Base-by-base conservation (phyloP, 2,888 invertebrate genomes). In the Chaetogeoica ovagalla region DNA sequence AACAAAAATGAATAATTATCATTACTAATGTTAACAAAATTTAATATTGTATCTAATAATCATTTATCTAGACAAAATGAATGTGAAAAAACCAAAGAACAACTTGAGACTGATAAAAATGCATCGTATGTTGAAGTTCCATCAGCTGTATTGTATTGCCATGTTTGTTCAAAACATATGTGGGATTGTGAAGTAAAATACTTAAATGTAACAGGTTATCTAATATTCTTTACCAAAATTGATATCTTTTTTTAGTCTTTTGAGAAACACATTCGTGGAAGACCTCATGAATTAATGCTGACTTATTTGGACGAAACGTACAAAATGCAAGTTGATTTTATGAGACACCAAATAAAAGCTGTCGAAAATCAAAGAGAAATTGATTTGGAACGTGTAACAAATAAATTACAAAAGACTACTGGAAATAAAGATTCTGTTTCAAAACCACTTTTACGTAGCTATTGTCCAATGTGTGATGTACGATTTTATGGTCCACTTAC, bases 401-500 rank as follows among this genome's bases (percentile, higher is more conserved):
- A 79, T 21, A 76, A 76, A 19, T 59, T 59, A 3, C 57, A 76
- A 59, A 76, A 76, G 65, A 57, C 39, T 1, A 68, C 11, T 72
- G 21, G 19, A 8, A 65, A 21, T 72, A 76, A 76, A 75, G 71
- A 39, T 23, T 17, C 43, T 62, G 52, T 37, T 30, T 90, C 90
- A 81, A 88, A 88, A 0, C 88, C 89, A 1, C 88, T 89, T 72
- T 88, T 88, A 81, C 89, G 92, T 82, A 92, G 92, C 84, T 92
- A 93, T 86, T 95, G 95, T 86, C 93, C 94, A 11, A 95, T 95
- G 95, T 95, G 95, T 85, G 94, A 94, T 86, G 89, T 94, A 86
- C 90, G 91, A 83, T 94, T 94, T 87, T 91, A 93, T 75, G 92
- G 91, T 0, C 93, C 94, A 84, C 91, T 94, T 63, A 91, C 93